A percentile compares a stretch with the other conserved stretches of the same genome.
Conservation (phyloP, 1,140 invertebrate species). For the Sarcophaga bullata region DNA sequence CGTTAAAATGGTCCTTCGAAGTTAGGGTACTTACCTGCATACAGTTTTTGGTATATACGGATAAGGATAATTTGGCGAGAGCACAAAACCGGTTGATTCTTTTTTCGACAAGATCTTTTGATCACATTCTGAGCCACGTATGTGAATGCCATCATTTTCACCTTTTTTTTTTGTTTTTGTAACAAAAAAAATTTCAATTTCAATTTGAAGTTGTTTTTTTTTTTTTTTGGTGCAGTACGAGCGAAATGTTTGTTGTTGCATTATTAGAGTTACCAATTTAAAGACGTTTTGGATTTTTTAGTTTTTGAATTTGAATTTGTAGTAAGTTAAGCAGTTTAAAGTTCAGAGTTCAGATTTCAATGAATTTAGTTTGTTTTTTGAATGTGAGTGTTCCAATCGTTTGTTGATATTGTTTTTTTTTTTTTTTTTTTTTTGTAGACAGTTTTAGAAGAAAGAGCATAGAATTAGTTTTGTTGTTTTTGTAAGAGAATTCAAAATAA, state of each 20-base stretch:
- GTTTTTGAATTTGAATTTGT: neutral
- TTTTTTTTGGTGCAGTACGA: neutral
- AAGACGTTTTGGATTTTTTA: neutral
- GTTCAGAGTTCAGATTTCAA: neutral
- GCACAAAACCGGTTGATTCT: conserved; percentile 89
- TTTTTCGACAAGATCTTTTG: conserved; percentile 95
- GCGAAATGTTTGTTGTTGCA: conserved; percentile 18
- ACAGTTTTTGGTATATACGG: conserved; percentile 94
- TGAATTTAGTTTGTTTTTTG: neutral
- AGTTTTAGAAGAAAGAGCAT: neutral
- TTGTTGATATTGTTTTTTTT: neutral
- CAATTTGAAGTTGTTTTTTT: conserved; percentile 28
- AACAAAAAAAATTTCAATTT: neutral
- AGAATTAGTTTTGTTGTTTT: neutral
- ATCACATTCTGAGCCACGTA: conserved; percentile 95
- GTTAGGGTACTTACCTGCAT: conserved; percentile 73
- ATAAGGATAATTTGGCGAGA: conserved; percentile 95
- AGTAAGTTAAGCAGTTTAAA: neutral
- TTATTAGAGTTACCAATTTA: neutral
- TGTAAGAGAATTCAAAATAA: neutral
- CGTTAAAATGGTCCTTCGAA: neutral
- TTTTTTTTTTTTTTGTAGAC: too few relatives aligned
- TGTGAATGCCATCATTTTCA: conserved; percentile 88
- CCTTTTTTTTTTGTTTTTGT: conserved; percentile 52
- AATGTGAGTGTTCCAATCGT: neutral